Percentiles rank a stretch among this genome's conserved stretches.
Evolutionary conservation across 2,797 vertebrate species (phyloP).

Genomic region (Phalanger gymnotis): DNA sequence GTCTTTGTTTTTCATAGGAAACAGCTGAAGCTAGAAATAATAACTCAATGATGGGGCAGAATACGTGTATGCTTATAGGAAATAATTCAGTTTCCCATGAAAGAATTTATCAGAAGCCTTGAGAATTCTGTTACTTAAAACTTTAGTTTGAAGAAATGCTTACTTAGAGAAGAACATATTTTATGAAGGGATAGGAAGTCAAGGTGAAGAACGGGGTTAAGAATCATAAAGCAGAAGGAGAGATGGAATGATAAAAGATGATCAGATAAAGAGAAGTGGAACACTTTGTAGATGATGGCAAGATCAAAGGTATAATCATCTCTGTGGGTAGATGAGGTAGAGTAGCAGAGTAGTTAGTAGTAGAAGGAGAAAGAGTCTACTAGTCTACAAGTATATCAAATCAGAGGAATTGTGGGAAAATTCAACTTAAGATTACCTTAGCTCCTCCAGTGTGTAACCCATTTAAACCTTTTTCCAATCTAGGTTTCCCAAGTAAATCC

Average conservation of each 20-base stretch:
- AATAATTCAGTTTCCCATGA: slow-evolving; percentile 54
- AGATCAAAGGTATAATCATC: not conserved
- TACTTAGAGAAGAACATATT: slow-evolving; percentile 23
- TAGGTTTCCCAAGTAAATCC: not conserved
- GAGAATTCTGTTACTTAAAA: slow-evolving; percentile 60
- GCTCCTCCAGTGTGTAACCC: slow-evolving; percentile 12
- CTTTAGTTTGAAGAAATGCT: not conserved
- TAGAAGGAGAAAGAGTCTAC: not conserved
- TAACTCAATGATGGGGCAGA: slow-evolving; percentile 52
- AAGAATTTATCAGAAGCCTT: slow-evolving; percentile 44
- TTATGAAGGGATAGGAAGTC: not conserved
- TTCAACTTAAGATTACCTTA: not conserved
- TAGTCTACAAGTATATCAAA: not conserved
- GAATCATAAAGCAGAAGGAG: not conserved
- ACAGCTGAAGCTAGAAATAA: slow-evolving; percentile 59
- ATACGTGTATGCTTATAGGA: slow-evolving; percentile 61
- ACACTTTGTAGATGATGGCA: not conserved
- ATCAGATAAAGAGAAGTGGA: not conserved
- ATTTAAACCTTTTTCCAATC: not conserved
- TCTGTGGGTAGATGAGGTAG: not conserved
- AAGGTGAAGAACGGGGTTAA: not conserved
- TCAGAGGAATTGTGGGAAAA: slow-evolving; percentile 24
- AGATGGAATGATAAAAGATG: not conserved
- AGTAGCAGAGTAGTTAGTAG: not conserved
- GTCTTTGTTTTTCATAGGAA: slow-evolving; percentile 74